Conservation (phyloP, 2,113 vertebrate species). For the Leucopsar rothschildi region DNA sequence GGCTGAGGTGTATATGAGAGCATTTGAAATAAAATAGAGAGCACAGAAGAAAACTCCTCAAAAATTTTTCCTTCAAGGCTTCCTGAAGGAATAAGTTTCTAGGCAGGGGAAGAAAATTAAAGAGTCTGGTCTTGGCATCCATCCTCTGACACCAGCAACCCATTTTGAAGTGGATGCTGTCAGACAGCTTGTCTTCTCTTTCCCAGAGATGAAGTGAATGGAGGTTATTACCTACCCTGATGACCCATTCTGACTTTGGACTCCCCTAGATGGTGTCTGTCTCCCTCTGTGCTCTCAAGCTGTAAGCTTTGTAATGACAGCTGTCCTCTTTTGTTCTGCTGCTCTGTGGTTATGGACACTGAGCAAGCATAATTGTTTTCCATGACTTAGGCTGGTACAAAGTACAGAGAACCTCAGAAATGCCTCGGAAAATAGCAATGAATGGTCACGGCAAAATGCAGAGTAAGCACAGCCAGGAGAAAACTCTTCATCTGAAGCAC, state of each 20-base stretch:
- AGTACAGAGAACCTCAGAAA: background rate
- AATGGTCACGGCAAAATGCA: background rate
- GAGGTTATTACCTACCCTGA: background rate
- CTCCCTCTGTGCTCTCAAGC: background rate
- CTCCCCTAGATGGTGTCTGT: background rate
- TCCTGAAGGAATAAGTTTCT: background rate
- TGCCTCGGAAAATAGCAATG: background rate
- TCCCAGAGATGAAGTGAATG: background rate
- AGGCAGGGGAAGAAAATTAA: background rate
- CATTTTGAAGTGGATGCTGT: background rate
- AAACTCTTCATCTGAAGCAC: background rate
- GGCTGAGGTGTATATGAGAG: background rate
- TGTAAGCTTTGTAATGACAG: background rate
- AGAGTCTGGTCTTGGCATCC: background rate
- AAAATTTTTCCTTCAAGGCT: background rate
- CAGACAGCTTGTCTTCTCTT: background rate
- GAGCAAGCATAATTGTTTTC: background rate
- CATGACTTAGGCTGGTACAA: background rate
- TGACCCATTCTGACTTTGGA: background rate
- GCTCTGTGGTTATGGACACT: background rate
- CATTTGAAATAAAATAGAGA: background rate
- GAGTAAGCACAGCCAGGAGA: background rate
- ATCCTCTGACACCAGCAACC: background rate
- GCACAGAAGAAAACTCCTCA: background rate
- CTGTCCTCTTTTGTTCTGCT: background rate